Evolutionary conservation across 2,797 vertebrate species (phyloP).

Genomic region (Acrossocheilus wenchowensis): DNA sequence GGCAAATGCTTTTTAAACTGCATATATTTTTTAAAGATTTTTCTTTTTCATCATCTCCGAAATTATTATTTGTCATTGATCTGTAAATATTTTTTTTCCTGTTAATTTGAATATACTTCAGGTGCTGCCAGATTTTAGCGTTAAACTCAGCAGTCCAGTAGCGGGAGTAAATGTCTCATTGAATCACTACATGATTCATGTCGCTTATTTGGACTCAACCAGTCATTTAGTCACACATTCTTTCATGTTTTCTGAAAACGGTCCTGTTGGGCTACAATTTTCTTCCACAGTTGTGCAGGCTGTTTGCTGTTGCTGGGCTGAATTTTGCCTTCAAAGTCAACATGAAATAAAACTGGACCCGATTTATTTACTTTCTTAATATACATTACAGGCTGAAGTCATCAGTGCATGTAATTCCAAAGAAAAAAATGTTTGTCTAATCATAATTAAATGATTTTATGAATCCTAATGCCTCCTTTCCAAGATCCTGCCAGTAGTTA

Average conservation of each 20-base stretch:
- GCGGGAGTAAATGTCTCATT: constrained; percentile 10
- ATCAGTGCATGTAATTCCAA: constrained; percentile 5
- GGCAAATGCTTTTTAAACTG: neutral
- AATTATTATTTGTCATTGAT: constrained; percentile 8
- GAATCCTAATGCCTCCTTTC: constrained; percentile 1
- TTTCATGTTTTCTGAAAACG: constrained; percentile 6
- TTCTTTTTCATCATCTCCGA: neutral
- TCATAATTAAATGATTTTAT: neutral
- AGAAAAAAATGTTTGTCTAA: neutral
- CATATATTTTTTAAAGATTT: neutral
- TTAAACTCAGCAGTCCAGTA: constrained; percentile 11
- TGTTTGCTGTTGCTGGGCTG: constrained; percentile 5
- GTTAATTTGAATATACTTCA: constrained; percentile 6
- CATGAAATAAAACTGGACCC: neutral
- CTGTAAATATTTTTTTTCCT: neutral
- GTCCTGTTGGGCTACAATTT: neutral
- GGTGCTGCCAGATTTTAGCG: constrained; percentile 21
- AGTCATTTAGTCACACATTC: neutral
- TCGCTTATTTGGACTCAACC: constrained; percentile 11
- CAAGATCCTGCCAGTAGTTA: neutral
- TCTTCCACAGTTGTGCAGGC: neutral
- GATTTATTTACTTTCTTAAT: neutral
- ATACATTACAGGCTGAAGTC: neutral
- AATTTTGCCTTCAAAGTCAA: constrained; percentile 4
- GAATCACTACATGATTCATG: constrained; percentile 27